A percentile compares a stretch with the other conserved stretches of the same genome.
Evolutionary conservation across 2,888 invertebrate genomes (phyloP).

Genomic region (Amphiduros pacificus): DNA sequence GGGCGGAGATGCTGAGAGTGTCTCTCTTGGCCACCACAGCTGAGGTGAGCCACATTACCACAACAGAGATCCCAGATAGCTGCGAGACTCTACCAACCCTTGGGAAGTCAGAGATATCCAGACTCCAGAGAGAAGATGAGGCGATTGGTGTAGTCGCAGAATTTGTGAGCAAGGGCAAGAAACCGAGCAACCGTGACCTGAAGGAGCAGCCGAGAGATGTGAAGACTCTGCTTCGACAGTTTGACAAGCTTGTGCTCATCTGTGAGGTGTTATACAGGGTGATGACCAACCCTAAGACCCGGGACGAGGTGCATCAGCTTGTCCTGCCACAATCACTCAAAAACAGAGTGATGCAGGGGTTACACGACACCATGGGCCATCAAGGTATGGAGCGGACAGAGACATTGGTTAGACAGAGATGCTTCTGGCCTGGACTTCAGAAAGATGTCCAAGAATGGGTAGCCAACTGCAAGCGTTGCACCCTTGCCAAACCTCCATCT

Average conservation of each 20-base stretch:
- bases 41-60: not conserved
- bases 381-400: not conserved
- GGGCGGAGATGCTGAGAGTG: not conserved
- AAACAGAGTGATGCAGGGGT: not conserved
- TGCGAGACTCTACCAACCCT: not conserved
- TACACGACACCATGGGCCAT: not conserved
- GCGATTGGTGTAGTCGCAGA: not conserved
- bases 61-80: too few species aligned
- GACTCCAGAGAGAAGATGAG: not conserved
- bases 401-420: not conserved
- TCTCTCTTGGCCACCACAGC: not conserved
- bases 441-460: not conserved
- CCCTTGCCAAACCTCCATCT: not conserved
- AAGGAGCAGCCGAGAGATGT: not conserved
- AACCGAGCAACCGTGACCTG: not conserved
- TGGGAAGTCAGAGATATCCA: not conserved
- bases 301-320: not conserved
- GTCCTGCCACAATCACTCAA: not conserved
- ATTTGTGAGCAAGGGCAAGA: not conserved
- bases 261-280: not conserved
- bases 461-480: not conserved
- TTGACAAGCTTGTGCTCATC: not conserved
- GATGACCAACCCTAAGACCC: not conserved
- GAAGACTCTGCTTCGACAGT: not conserved
- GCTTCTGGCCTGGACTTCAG: not conserved